A percentile compares a stretch with the other conserved stretches of the same genome.
Evolutionary conservation across 1,140 invertebrate species (phyloP).

Genomic region (Drosophila auraria): DNA sequence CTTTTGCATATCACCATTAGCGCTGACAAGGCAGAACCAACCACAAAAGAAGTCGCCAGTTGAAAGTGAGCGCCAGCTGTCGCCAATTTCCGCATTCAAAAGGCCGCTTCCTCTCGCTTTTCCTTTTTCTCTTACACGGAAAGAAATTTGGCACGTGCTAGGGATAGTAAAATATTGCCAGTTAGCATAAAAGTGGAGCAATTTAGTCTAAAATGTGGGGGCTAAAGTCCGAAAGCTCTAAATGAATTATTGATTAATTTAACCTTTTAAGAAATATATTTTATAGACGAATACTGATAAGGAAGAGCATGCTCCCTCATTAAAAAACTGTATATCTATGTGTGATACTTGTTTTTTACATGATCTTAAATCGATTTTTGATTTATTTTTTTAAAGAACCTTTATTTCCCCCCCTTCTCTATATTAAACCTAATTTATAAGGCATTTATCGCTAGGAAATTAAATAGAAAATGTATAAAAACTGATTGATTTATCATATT

Average conservation of each 20-base stretch:
- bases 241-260: too few species aligned
- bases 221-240: too few species aligned
- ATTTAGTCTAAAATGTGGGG: background rate
- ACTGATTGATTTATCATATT: background rate
- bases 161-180: background rate
- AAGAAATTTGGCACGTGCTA: constrained; percentile 3
- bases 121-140: constrained; percentile 30
- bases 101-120: constrained; percentile 19
- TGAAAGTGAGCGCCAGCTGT: constrained; percentile 76
- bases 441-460: background rate
- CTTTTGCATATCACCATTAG: constrained; percentile 80
- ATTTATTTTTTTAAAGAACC: background rate
- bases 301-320: too few species aligned
- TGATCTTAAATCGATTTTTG: background rate
- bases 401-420: background rate
- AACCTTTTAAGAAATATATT: too few species aligned
- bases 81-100: constrained; percentile 73
- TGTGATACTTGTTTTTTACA: too few species aligned
- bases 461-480: too few species aligned
- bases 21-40: constrained; percentile 76
- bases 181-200: background rate
- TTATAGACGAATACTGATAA: too few species aligned
- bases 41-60: constrained; percentile 73
- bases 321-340: too few species aligned
- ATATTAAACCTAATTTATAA: background rate